Evolutionary conservation across 2,113 vertebrate genomes (phyloP).

Genomic region (Notarius quadriscutis): DNA sequence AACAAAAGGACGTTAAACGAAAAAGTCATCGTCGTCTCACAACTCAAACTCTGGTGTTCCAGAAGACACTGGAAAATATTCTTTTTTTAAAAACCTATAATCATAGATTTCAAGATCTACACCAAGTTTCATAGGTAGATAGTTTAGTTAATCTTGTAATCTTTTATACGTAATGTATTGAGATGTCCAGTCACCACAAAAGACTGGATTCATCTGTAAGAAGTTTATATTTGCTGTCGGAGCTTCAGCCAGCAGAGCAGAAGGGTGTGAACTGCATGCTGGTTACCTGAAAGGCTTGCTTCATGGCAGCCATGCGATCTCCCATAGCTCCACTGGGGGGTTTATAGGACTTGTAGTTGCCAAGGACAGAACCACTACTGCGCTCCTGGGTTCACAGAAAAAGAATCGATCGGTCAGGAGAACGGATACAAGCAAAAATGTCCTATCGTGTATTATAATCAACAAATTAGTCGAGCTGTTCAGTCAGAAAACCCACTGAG

Average conservation of each 20-base stretch:
- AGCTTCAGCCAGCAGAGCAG: background rate
- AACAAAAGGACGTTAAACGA: too few relatives aligned
- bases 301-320: constrained; percentile 96
- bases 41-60: too few relatives aligned
- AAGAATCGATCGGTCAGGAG: background rate
- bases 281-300: constrained; percentile 93
- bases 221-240: too few relatives aligned
- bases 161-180: background rate
- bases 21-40: too few relatives aligned
- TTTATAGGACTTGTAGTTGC: constrained; percentile 90
- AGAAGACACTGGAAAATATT: too few relatives aligned
- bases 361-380: constrained; percentile 72
- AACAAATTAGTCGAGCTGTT: background rate
- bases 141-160: background rate
- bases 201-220: background rate
- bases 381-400: constrained; percentile 75
- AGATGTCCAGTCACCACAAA: background rate
- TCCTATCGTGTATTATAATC: too few relatives aligned
- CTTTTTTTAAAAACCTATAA: background rate
- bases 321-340: constrained; percentile 93
- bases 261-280: background rate
- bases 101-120: background rate
- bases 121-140: background rate
- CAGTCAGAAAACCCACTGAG: constrained; percentile 76
- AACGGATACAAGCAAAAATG: background rate